Conservation (phyloP, 2,888 invertebrate species). For the Orthosia gothica region DNA sequence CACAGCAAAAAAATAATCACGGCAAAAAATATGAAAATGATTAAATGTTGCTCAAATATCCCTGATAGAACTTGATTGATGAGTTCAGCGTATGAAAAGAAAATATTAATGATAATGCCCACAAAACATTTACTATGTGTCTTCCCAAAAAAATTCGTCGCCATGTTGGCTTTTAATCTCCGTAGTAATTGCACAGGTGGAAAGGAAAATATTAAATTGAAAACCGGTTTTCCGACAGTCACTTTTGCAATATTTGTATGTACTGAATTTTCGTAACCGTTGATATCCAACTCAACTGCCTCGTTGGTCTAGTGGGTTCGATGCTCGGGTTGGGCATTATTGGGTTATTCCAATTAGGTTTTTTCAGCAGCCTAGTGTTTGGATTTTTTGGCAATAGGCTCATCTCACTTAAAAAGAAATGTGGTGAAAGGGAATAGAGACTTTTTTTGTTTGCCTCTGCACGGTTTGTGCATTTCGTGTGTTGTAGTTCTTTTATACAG, state of each 20-base stretch:
- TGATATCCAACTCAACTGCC: too few relatives aligned
- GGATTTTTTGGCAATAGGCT: too few relatives aligned
- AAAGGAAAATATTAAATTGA: slow-evolving; percentile 2
- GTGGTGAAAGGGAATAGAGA: too few relatives aligned
- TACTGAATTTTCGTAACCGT: too few relatives aligned
- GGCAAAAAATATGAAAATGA: slow-evolving; percentile 17
- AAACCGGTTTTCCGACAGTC: background rate
- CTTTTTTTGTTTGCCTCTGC: too few relatives aligned
- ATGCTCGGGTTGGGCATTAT: too few relatives aligned
- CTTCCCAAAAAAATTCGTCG: background rate
- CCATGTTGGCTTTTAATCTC: slow-evolving; percentile 8
- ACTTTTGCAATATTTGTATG: background rate
- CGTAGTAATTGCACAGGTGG: background rate
- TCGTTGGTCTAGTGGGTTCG: too few relatives aligned
- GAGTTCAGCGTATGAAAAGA: slow-evolving; percentile 9
- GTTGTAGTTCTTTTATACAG: too few relatives aligned
- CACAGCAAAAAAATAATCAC: slow-evolving; percentile 33
- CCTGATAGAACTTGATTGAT: slow-evolving; percentile 46
- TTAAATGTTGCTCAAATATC: slow-evolving; percentile 36
- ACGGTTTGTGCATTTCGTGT: too few relatives aligned
- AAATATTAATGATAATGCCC: slow-evolving; percentile 1
- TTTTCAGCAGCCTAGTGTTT: too few relatives aligned
- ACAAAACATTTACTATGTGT: slow-evolving; percentile 18
- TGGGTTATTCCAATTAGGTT: too few relatives aligned
- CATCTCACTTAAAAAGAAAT: too few relatives aligned